Conservation (phyloP, 2,888 invertebrate genomes). For the Siphlonurus alternatus region DNA sequence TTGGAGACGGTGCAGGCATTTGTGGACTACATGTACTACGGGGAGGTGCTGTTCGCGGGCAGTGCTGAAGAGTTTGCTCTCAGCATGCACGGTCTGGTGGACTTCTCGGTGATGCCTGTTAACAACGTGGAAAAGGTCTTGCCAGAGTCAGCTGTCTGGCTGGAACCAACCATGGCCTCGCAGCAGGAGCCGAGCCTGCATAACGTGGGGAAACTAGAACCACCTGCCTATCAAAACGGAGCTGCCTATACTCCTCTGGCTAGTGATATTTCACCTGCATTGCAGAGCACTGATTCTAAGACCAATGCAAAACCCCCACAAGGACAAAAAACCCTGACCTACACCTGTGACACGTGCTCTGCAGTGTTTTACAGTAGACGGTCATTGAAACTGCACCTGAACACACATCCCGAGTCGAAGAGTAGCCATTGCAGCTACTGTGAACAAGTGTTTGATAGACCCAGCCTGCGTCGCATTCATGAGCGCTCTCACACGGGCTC, state of each 20-base stretch:
- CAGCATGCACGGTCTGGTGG: constrained; percentile 12
- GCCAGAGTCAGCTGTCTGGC: background rate
- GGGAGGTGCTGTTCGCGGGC: constrained; percentile 11
- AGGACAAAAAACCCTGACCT: too few species aligned
- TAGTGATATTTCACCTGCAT: too few species aligned
- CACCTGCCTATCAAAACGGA: too few species aligned
- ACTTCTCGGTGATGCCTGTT: constrained; percentile 12
- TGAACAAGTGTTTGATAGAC: background rate
- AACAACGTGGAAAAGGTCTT: background rate
- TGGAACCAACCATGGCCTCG: too few species aligned
- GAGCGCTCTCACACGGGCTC: constrained; percentile 6
- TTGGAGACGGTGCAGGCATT: constrained; percentile 8
- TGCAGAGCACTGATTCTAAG: too few species aligned
- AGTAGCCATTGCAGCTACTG: constrained; percentile 12
- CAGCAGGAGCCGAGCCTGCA: background rate
- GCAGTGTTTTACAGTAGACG: constrained; percentile 6
- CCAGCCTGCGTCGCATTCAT: background rate
- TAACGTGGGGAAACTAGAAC: background rate
- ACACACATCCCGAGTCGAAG: constrained; percentile 11
- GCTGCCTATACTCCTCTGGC: too few species aligned
- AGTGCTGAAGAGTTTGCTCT: constrained; percentile 9
- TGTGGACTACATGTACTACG: constrained; percentile 12
- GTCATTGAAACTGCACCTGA: constrained; percentile 10
- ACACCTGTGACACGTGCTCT: constrained; percentile 11
- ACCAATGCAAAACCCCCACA: too few species aligned